A percentile compares a stretch with the other conserved stretches of the same genome.
Conservation (phyloP, 2,113 vertebrate species). For the Asarcornis scutulata region DNA sequence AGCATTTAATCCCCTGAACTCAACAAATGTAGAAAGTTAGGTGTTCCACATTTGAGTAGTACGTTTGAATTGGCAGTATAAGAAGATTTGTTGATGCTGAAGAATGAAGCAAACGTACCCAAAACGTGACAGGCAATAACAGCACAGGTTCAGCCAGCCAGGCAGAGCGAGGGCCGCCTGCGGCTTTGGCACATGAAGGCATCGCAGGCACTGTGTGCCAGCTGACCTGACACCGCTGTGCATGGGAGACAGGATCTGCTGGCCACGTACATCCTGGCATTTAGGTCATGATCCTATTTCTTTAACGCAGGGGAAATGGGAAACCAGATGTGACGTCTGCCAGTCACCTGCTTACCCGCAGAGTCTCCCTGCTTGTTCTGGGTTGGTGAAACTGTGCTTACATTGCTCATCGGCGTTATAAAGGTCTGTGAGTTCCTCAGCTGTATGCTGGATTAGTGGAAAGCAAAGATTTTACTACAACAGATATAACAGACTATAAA, state of each 20-base stretch:
- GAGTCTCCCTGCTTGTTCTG: background rate
- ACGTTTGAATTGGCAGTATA: background rate
- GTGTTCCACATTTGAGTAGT: background rate
- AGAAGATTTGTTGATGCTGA: background rate
- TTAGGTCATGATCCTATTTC: background rate
- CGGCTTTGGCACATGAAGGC: background rate
- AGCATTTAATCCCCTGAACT: background rate
- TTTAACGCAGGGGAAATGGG: background rate
- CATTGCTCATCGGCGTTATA: rapidly evolving
- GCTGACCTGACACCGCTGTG: background rate
- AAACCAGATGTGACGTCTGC: background rate
- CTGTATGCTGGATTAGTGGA: background rate
- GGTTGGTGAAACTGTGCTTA: background rate
- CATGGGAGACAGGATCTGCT: background rate
- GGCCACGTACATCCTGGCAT: background rate
- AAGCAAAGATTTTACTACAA: background rate
- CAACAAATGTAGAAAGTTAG: background rate
- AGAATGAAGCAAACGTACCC: background rate
- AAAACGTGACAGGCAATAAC: background rate
- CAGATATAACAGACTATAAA: background rate
- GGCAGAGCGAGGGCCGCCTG: background rate
- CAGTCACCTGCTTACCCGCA: background rate
- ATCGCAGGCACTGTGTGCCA: background rate
- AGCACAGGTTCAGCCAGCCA: background rate
- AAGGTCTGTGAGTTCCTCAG: background rate